Base-by-base conservation (phyloP, 2,888 invertebrate species). In the Julus scandinavius region DNA sequence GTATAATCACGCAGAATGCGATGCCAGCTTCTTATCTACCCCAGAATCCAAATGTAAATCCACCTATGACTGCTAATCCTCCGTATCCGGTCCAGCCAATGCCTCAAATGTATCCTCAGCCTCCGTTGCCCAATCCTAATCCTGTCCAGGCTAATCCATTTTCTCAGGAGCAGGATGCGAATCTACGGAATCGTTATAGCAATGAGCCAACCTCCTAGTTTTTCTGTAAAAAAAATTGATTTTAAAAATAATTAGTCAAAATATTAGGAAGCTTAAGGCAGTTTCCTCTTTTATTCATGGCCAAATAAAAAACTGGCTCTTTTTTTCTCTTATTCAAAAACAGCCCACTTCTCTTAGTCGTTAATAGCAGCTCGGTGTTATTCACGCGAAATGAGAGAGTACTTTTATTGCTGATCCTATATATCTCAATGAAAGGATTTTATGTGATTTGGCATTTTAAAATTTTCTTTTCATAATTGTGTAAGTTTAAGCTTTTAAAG, bases 41-140 rank as follows among this genome's bases (percentile, higher is more conserved):
- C 2, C 72, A 72, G 72, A n/a, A 63, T n/a, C 58, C 58, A 3
- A 63, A 63, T 6, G 58, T 63, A n/a, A 63, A 63, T 63, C n/a
- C n/a, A n/a, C 72, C 72, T 72, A 2, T 29, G 1, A 29, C 72
- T 13, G 72, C 72, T 29, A 72, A 72, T 72, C 72, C 72, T 29
- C 72, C 72, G 7, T 72, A 72, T 72, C 72, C 72, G 29, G 72
- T 72, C 29, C 72, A 72, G 29, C 72, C 72, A 72, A 72, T 72
- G 72, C 72, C 72, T 72, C 29, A 29, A n/a, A 72, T 72, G 72
- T 72, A 9, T 29, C 11, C 72, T 11, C 72, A 72, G 11, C 72
- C 72, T 29, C 29, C 29, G 2, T 29, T 29, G 9, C 29, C 29
- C 72, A 72, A 29, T 72, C 72, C 72, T 72, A 72, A 9, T 72